phyloP scores from a whole-genome alignment of 1,140 invertebrate genomes.

The Eriocheir sinensis region DNA sequence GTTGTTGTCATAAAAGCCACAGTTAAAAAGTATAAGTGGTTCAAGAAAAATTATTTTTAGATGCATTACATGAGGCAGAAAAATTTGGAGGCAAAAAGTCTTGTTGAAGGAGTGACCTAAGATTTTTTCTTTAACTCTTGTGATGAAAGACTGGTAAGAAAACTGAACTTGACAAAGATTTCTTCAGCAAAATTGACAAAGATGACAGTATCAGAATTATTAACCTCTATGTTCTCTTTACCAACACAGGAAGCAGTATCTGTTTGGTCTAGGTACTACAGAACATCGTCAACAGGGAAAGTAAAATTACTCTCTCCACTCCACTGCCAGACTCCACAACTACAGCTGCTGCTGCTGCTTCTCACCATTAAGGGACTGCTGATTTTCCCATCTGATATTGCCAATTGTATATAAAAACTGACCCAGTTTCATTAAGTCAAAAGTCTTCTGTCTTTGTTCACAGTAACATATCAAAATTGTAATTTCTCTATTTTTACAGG shows the following conservation, averaged over 20 bases:
- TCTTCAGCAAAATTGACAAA: constrained; percentile 14
- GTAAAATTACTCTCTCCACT: not conserved
- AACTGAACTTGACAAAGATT: constrained; percentile 8
- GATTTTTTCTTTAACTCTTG: not conserved
- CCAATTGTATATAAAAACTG: too few relatives aligned
- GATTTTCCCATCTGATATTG: too few relatives aligned
- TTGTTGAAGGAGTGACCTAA: not conserved
- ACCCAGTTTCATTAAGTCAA: too few relatives aligned
- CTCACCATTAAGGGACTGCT: too few relatives aligned
- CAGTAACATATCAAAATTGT: too few relatives aligned
- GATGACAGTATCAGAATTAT: not conserved
- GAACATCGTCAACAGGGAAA: not conserved
- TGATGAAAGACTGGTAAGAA: not conserved
- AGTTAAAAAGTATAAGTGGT: not conserved
- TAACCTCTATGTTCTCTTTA: constrained; percentile 6
- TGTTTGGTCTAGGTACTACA: not conserved
- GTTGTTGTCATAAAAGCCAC: constrained; percentile 11
- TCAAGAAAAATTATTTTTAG: not conserved
- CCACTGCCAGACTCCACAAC: not conserved
- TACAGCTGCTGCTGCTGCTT: too few relatives aligned
- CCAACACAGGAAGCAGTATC: not conserved
- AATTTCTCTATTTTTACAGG: too few relatives aligned
- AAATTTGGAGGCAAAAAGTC: not conserved
- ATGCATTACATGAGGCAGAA: not conserved
- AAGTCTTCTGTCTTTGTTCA: too few relatives aligned